These are phyloP conservation scores for Lasioglossum pauxillum DNA, from an alignment of 2,888 invertebrate species.

Conservation along the genomic window DNA sequence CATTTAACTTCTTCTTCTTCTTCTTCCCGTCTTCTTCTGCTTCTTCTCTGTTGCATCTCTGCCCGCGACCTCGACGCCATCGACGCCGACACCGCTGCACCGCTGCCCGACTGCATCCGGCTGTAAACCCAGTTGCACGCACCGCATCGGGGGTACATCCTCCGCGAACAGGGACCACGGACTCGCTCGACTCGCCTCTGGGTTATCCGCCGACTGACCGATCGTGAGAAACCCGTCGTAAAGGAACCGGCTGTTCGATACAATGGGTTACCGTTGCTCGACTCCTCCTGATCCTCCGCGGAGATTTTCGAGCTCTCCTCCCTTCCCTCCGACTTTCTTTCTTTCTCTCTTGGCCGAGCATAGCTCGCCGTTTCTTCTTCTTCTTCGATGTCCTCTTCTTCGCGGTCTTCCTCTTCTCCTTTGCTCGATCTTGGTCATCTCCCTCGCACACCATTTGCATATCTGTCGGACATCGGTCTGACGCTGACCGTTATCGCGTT, in stretches of 20 bases:
- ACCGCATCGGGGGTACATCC: constrained; percentile 44
- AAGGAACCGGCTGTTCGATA: constrained; percentile 62
- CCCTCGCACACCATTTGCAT: constrained; percentile 35
- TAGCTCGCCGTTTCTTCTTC: neutral
- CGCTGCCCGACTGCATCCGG: constrained; percentile 65
- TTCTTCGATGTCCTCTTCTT: neutral
- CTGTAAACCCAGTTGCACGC: constrained; percentile 72
- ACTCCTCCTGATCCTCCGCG: constrained; percentile 22
- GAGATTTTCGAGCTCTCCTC: constrained; percentile 48
- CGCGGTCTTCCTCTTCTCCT: neutral
- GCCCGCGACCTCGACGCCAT: constrained; percentile 50
- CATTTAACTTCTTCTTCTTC: constrained; percentile 3
- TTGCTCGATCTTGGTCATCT: neutral
- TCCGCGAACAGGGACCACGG: constrained; percentile 31
- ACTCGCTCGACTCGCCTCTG: constrained; percentile 51
- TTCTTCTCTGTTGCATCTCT: constrained; percentile 18
- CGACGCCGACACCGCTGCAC: constrained; percentile 30
- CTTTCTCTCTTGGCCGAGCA: neutral
- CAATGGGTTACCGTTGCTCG: constrained; percentile 65
- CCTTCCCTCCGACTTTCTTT: neutral
- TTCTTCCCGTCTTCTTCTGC: neutral
- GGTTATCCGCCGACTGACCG: constrained; percentile 62
- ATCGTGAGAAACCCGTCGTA: constrained; percentile 65
- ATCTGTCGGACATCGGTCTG: constrained; percentile 10
- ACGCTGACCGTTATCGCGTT: constrained; percentile 13